These are phyloP conservation scores for Orientallactaga bullata DNA, from an alignment of 2,113 vertebrate species.

Conservation along the genomic window DNA sequence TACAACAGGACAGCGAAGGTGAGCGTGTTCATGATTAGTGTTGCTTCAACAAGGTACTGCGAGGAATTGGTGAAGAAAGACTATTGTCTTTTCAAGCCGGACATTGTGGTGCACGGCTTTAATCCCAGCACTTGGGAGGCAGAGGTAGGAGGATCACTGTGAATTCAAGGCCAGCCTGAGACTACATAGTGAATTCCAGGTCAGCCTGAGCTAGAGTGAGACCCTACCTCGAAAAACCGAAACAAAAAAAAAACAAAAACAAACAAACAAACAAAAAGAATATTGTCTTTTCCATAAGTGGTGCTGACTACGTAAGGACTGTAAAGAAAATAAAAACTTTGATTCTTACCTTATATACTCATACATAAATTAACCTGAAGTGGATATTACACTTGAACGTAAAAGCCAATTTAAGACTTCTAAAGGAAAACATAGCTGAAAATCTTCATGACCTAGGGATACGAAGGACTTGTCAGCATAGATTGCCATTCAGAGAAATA, in stretches of 20 bases:
- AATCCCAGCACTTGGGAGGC: too few species aligned
- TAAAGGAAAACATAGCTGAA: not conserved
- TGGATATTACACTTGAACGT: not conserved
- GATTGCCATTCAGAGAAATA: not conserved
- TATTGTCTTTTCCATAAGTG: too few species aligned
- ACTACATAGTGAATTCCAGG: too few species aligned
- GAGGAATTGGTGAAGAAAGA: not conserved
- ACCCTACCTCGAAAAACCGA: too few species aligned
- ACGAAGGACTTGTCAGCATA: not conserved
- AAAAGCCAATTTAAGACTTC: slow-evolving; percentile 6
- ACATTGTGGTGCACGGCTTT: too few species aligned
- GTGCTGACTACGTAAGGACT: not conserved
- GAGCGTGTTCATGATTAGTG: not conserved
- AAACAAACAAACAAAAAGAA: too few species aligned
- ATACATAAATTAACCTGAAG: not conserved
- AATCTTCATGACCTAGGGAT: not conserved
- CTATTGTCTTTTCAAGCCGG: too few species aligned
- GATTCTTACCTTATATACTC: not conserved
- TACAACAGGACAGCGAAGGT: not conserved
- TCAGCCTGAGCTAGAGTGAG: too few species aligned
- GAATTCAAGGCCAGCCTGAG: too few species aligned
- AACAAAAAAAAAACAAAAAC: too few species aligned
- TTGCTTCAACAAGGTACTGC: not conserved
- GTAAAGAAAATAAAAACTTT: not conserved
- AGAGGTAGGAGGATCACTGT: too few species aligned